Percentiles rank a stretch among this genome's conserved stretches.
These are phyloP conservation scores for Tenualosa thibaudeaui DNA, from an alignment of 2,797 vertebrate species.

Conservation along the genomic window DNA sequence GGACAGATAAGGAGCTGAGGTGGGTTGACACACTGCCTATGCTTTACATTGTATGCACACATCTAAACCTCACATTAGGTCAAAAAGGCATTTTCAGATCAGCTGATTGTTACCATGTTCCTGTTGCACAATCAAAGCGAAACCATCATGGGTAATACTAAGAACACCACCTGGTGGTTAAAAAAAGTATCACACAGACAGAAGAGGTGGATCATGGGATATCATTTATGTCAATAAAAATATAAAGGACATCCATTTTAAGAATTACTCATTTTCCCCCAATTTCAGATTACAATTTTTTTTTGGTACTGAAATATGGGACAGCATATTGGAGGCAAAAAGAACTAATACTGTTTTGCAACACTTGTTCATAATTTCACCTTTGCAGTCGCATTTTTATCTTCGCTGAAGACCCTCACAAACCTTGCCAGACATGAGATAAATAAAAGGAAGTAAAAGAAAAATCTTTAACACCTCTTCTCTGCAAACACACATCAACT, in stretches of 20 bases:
- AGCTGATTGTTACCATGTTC: background rate
- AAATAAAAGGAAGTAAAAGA: background rate
- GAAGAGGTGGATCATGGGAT: background rate
- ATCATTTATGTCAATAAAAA: background rate
- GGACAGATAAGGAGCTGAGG: background rate
- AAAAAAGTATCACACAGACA: background rate
- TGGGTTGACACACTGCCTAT: background rate
- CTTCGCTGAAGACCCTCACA: background rate
- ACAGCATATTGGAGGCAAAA: background rate
- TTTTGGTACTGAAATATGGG: background rate
- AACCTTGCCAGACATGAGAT: background rate
- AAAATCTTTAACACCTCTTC: background rate
- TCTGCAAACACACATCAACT: background rate
- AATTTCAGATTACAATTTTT: background rate
- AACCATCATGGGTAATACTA: background rate
- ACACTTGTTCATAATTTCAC: constrained; percentile 19
- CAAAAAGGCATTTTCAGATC: background rate
- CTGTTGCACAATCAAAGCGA: background rate
- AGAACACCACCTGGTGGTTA: background rate
- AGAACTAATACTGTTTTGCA: constrained; percentile 4
- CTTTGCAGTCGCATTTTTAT: background rate
- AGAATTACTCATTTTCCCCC: background rate
- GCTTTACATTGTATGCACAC: no score
- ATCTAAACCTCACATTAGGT: background rate
- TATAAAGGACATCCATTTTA: background rate